Percentiles rank a stretch among this genome's conserved stretches.
These are phyloP conservation scores for Allygus modestus DNA, from an alignment of 2,888 invertebrate genomes.

Conservation along the genomic window DNA sequence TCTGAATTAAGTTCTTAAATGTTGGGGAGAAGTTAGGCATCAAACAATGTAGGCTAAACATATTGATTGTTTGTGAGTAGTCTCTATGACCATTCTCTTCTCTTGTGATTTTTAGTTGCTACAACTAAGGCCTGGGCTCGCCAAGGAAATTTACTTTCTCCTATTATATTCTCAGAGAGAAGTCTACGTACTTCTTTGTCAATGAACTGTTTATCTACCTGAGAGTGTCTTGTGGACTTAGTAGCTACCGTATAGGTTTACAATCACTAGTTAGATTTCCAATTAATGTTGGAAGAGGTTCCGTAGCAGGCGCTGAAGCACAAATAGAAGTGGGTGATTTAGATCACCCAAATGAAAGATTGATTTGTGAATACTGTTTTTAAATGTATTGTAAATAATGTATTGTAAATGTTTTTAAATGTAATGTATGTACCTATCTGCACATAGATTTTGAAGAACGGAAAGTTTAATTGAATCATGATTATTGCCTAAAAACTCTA, in stretches of 20 bases:
- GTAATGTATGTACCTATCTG: no score
- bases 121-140: conserved; percentile 47
- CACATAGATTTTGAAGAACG: no score
- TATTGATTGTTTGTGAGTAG: conserved; percentile 9
- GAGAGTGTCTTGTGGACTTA: neutral
- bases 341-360: neutral
- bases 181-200: neutral
- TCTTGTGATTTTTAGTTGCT: conserved; percentile 15
- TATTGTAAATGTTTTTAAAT: no score
- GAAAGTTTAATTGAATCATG: no score
- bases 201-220: neutral
- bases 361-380: neutral
- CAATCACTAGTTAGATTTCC: neutral
- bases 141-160: conserved; percentile 53
- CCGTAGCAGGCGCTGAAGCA: no score
- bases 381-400: no score
- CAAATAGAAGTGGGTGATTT: neutral
- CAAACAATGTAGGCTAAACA: conserved; percentile 47
- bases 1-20: conserved; percentile 64
- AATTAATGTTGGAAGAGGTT: neutral
- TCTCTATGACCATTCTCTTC: conserved; percentile 46
- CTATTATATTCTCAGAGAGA: conserved; percentile 34
- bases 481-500: no score
- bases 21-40: conserved; percentile 64
- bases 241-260: conserved; percentile 4